phyloP scores from a whole-genome alignment of 2,888 invertebrate genomes.

The Lycaena phlaeas region DNA sequence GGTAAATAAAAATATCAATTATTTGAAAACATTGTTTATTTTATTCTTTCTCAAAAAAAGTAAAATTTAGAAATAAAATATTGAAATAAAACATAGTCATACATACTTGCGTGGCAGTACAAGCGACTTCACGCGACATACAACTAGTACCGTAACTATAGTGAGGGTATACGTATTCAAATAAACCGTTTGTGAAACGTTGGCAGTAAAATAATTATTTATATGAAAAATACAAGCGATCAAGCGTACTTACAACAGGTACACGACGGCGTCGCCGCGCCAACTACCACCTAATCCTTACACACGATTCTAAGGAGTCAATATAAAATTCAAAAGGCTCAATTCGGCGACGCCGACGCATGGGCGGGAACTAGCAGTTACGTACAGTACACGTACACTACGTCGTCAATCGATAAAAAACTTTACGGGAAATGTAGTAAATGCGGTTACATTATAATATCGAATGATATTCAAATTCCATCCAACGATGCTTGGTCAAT shows the following conservation, averaged over 20 bases:
- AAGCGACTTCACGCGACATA: constrained; percentile 18
- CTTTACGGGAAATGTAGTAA: constrained; percentile 43
- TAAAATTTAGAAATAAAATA: constrained; percentile 71
- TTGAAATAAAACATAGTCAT: constrained; percentile 64
- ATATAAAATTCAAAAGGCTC: constrained; percentile 45
- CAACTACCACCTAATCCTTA: constrained; percentile 25
- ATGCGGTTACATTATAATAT: constrained; percentile 45
- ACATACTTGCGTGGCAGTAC: constrained; percentile 49
- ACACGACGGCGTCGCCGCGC: constrained; percentile 20
- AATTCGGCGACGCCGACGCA: constrained; percentile 36
- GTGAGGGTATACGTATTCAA: constrained; percentile 46
- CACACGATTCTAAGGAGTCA: constrained; percentile 42
- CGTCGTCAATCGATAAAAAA: constrained; percentile 31
- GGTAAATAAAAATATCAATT: constrained; percentile 24
- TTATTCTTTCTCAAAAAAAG: constrained; percentile 67
- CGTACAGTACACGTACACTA: too few species aligned
- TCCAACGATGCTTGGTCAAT: constrained; percentile 54
- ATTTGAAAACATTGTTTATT: constrained; percentile 73
- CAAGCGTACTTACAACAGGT: constrained; percentile 58
- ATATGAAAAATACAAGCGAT: constrained; percentile 59
- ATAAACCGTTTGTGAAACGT: constrained; percentile 59
- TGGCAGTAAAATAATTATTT: constrained; percentile 61
- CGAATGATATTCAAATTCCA: constrained; percentile 49
- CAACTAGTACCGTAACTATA: constrained; percentile 40
- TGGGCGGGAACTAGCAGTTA: constrained; percentile 30